These are phyloP conservation scores for Agapetus fuscipes DNA, from an alignment of 2,888 invertebrate genomes.

Conservation along the genomic window DNA sequence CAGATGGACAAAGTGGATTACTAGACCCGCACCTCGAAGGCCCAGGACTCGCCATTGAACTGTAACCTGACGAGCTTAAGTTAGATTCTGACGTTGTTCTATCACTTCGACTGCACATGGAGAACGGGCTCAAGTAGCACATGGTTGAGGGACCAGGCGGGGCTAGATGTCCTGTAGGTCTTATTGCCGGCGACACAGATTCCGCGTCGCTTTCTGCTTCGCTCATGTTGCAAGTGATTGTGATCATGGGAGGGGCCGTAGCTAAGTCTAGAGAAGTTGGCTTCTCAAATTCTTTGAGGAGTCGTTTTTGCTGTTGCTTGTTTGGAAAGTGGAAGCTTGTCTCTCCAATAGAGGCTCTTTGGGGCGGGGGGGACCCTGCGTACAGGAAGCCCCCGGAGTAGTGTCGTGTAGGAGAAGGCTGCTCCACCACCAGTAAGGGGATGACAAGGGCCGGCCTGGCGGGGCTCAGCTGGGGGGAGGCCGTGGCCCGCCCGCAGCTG, in stretches of 20 bases:
- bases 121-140: constrained; percentile 71
- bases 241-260: constrained; percentile 57
- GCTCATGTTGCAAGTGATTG: constrained; percentile 65
- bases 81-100: constrained; percentile 76
- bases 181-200: constrained; percentile 49
- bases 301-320: constrained; percentile 44
- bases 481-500: constrained; percentile 24
- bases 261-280: constrained; percentile 52
- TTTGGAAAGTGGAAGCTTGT: constrained; percentile 32
- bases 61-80: constrained; percentile 74
- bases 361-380: constrained; percentile 49
- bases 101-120: constrained; percentile 60
- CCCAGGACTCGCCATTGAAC: constrained; percentile 77
- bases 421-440: constrained; percentile 55
- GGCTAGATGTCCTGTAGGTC: constrained; percentile 30
- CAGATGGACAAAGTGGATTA: constrained; percentile 66
- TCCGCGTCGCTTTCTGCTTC: constrained; percentile 67
- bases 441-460: constrained; percentile 47
- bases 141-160: constrained; percentile 48
- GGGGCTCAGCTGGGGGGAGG: constrained; percentile 26
- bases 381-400: constrained; percentile 29
- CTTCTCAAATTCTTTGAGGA: constrained; percentile 54
- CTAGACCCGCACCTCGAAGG: constrained; percentile 74
- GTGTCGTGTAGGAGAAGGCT: constrained; percentile 54
- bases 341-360: constrained; percentile 33